Evolutionary conservation across 2,888 invertebrate species (phyloP).

Genomic region (Thera britannica): DNA sequence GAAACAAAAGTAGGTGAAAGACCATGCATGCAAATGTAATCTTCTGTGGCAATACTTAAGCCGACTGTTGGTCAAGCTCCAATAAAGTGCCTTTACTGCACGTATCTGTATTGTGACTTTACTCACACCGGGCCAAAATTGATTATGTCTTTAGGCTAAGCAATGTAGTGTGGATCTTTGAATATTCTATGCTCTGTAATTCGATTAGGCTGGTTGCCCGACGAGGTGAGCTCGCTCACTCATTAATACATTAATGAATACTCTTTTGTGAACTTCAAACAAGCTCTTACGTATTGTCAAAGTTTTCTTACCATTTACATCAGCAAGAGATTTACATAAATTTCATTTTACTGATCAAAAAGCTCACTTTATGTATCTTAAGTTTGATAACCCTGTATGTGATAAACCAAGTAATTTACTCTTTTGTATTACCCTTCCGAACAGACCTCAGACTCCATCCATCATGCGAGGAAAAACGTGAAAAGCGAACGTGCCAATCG

Average conservation of each 20-base stretch:
- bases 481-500: conserved; percentile 32
- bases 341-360: not conserved
- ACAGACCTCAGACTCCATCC: conserved; percentile 12
- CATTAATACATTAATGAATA: conserved; percentile 17
- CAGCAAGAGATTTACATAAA: not conserved
- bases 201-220: conserved; percentile 29
- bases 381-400: not conserved
- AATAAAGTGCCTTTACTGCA: conserved; percentile 19
- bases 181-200: conserved; percentile 38
- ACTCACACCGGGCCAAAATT: conserved; percentile 38
- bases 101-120: conserved; percentile 1
- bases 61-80: not conserved
- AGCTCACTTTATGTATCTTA: not conserved
- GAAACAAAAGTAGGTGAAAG: no score
- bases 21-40: no score
- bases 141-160: conserved; percentile 44
- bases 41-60: not conserved
- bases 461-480: conserved; percentile 22
- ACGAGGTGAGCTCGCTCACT: conserved; percentile 8
- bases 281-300: not conserved
- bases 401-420: conserved; percentile 16
- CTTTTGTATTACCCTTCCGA: conserved; percentile 14
- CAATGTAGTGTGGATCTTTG: conserved; percentile 43
- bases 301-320: not conserved
- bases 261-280: conserved; percentile 17